These are phyloP conservation scores for Macrotis lagotis DNA, from an alignment of 2,113 vertebrate species.

Conservation along the genomic window DNA sequence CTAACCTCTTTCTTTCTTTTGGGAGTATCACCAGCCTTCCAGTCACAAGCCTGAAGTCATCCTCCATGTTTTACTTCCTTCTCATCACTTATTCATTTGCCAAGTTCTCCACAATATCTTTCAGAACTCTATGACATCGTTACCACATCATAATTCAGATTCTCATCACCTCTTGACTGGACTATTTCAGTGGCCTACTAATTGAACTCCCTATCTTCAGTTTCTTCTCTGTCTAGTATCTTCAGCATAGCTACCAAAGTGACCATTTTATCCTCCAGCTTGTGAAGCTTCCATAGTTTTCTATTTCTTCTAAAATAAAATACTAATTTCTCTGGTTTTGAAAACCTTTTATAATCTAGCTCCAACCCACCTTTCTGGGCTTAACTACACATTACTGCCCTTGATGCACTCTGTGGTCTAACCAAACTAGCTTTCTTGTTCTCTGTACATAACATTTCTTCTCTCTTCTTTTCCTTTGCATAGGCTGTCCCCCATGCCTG, in stretches of 20 bases:
- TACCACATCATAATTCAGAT: background rate
- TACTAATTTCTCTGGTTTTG: background rate
- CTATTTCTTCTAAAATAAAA: background rate
- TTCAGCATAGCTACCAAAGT: background rate
- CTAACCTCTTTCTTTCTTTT: background rate
- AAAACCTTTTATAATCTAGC: background rate
- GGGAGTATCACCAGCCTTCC: background rate
- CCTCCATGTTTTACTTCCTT: background rate
- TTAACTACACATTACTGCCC: background rate
- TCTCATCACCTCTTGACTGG: background rate
- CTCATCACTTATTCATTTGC: background rate
- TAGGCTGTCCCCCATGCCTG: background rate
- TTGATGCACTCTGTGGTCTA: background rate
- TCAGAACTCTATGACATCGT: background rate
- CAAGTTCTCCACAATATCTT: background rate
- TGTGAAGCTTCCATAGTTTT: background rate
- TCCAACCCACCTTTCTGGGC: background rate
- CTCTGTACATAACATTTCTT: background rate
- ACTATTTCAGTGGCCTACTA: background rate
- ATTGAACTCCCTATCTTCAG: background rate
- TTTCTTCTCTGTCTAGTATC: background rate
- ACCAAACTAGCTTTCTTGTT: background rate
- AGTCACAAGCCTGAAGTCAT: background rate
- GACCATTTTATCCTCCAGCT: background rate
- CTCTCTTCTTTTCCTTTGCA: constrained; percentile 2